Conservation (phyloP, 2,113 vertebrate species). For the Otolemur garnettii region DNA sequence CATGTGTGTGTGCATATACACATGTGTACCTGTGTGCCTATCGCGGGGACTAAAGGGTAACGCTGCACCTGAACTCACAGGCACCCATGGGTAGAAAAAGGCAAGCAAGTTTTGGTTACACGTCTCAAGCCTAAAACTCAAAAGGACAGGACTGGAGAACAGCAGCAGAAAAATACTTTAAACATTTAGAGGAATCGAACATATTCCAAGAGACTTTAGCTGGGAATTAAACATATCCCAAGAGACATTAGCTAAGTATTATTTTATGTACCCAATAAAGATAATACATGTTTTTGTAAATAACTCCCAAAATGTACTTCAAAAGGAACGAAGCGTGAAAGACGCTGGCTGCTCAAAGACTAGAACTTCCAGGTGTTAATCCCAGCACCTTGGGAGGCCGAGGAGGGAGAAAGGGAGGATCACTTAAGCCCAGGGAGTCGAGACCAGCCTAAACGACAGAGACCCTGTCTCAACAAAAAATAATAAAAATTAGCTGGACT, state of each 20-base stretch:
- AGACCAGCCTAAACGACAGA: background rate
- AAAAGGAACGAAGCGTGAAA: slow-evolving; percentile 77
- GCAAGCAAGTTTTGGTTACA: slow-evolving; percentile 68
- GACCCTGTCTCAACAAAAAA: background rate
- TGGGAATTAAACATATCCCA: slow-evolving; percentile 75
- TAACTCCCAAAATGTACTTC: slow-evolving; percentile 85
- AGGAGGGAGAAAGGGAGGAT: fast-evolving
- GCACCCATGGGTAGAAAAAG: slow-evolving; percentile 57
- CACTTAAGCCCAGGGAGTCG: background rate
- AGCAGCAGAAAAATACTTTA: slow-evolving; percentile 61
- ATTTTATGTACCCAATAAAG: slow-evolving; percentile 91
- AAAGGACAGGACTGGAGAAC: slow-evolving; percentile 33
- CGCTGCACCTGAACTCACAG: slow-evolving; percentile 44
- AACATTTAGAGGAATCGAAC: too few species aligned
- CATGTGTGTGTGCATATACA: too few species aligned
- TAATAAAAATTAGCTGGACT: background rate
- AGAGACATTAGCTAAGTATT: slow-evolving; percentile 90
- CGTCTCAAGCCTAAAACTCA: background rate
- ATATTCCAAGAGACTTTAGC: too few species aligned
- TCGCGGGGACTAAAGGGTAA: slow-evolving; percentile 34
- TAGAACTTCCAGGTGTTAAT: background rate
- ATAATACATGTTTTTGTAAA: slow-evolving; percentile 87
- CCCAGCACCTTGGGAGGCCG: background rate
- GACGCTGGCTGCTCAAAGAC: slow-evolving; percentile 43
- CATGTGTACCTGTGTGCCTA: background rate